These are phyloP conservation scores for Synanthedon formicaeformis DNA, from an alignment of 2,888 invertebrate species.

Conservation along the genomic window DNA sequence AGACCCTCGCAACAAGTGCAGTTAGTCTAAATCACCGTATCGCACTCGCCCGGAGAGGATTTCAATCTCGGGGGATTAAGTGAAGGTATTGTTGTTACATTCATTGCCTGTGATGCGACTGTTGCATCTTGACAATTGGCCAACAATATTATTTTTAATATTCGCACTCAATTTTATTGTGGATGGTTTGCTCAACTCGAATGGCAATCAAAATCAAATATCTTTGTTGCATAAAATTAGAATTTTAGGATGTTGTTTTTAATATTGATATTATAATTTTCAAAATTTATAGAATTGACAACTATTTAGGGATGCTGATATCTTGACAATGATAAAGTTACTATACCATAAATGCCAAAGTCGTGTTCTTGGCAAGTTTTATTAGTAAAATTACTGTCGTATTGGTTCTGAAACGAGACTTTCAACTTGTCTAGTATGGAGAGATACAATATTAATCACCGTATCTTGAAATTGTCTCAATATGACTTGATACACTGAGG, in stretches of 20 bases:
- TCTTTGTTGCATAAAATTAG: neutral
- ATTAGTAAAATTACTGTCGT: no score
- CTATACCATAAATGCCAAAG: no score
- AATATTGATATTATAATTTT: no score
- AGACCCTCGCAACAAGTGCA: conserved; percentile 52
- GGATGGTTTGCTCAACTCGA: neutral
- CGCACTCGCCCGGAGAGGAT: conserved; percentile 41
- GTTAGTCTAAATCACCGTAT: conserved; percentile 60
- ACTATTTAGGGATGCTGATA: no score
- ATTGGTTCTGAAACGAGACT: no score
- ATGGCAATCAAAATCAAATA: neutral
- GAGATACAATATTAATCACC: no score
- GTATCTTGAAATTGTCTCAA: no score
- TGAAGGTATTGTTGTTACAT: neutral
- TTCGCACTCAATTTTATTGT: neutral
- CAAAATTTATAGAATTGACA: no score
- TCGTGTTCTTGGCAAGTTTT: no score
- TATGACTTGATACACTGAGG: no score
- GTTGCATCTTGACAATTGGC: conserved; percentile 30
- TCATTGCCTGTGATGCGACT: conserved; percentile 17
- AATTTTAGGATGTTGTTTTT: neutral
- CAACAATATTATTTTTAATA: neutral
- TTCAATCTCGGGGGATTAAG: conserved; percentile 43
- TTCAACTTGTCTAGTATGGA: no score
- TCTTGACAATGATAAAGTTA: no score